Percentiles rank a stretch among this genome's conserved stretches.
Evolutionary conservation across 2,797 vertebrate species (phyloP).

Genomic region (Oceanodroma leucorhoa): DNA sequence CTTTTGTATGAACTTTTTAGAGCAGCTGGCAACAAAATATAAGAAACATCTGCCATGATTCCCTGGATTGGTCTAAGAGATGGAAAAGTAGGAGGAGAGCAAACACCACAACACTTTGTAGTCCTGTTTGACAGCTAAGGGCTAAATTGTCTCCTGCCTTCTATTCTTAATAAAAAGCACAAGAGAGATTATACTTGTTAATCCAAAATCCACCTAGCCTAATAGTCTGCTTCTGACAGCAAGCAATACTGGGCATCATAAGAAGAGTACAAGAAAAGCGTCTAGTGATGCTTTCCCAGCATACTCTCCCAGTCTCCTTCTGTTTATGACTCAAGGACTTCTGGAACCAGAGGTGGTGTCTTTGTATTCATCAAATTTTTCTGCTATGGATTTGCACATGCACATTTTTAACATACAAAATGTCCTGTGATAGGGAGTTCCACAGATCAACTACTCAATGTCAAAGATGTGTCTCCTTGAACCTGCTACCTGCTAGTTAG

Average conservation of each 20-base stretch:
- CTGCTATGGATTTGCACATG: neutral
- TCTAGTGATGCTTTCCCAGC: neutral
- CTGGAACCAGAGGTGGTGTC: neutral
- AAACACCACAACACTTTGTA: slow-evolving; percentile 7
- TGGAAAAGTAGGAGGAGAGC: neutral
- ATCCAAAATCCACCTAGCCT: neutral
- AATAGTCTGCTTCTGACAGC: neutral
- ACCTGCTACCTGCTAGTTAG: neutral
- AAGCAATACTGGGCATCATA: neutral
- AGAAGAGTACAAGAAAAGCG: neutral
- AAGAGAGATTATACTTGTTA: neutral
- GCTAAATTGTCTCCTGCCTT: slow-evolving; percentile 9
- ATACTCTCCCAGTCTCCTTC: neutral
- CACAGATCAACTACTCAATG: neutral
- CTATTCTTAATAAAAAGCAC: slow-evolving; percentile 26
- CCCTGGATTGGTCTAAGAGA: neutral
- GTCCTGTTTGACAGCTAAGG: neutral
- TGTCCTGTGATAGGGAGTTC: neutral
- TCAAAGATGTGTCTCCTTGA: neutral
- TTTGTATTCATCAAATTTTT: neutral
- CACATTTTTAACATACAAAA: neutral
- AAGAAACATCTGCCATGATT: neutral
- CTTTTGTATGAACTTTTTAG: neutral
- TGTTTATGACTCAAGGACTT: neutral
- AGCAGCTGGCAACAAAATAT: neutral